Evolutionary conservation across 64 coral and sea anemone species (phyloP).

Genomic region (Hydrozoanthus tunicans): DNA sequence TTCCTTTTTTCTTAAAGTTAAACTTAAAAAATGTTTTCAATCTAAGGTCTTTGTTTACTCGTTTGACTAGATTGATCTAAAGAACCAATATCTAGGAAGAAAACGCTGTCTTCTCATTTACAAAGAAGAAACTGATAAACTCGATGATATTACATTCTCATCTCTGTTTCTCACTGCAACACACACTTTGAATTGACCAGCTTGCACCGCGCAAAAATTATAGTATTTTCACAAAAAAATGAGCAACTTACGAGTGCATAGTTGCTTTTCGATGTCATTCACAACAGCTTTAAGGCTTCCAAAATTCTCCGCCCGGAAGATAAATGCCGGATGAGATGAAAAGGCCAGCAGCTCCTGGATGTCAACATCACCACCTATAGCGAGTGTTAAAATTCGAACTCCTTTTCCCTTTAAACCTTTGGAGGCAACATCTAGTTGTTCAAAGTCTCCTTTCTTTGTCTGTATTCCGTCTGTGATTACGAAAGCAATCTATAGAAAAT

Average conservation of each 20-base stretch:
- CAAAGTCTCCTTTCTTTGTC: constrained; percentile 56
- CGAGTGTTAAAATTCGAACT: constrained; percentile 41
- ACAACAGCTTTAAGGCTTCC: constrained; percentile 51
- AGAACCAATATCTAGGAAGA: too few relatives aligned
- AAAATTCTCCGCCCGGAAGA: constrained; percentile 33
- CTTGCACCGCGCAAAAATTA: neutral
- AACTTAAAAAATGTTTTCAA: too few relatives aligned
- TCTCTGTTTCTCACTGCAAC: too few relatives aligned
- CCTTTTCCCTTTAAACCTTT: constrained; percentile 59
- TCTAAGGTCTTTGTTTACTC: too few relatives aligned
- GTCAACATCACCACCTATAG: constrained; percentile 34
- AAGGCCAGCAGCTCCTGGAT: constrained; percentile 29
- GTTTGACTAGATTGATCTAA: too few relatives aligned
- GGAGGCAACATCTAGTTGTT: constrained; percentile 51
- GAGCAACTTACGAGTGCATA: constrained; percentile 26
- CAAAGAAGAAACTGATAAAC: too few relatives aligned
- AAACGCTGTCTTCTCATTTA: too few relatives aligned
- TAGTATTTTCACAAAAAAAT: neutral
- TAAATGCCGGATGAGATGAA: constrained; percentile 45
- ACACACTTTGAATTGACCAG: too few relatives aligned
- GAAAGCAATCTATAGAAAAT: constrained; percentile 15
- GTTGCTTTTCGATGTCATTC: constrained; percentile 16
- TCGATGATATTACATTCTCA: too few relatives aligned
- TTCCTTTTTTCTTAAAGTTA: too few relatives aligned
- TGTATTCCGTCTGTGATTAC: constrained; percentile 51